phyloP scores from a whole-genome alignment of 1,140 invertebrate species.

The Macrosteles quadrilineatus region DNA sequence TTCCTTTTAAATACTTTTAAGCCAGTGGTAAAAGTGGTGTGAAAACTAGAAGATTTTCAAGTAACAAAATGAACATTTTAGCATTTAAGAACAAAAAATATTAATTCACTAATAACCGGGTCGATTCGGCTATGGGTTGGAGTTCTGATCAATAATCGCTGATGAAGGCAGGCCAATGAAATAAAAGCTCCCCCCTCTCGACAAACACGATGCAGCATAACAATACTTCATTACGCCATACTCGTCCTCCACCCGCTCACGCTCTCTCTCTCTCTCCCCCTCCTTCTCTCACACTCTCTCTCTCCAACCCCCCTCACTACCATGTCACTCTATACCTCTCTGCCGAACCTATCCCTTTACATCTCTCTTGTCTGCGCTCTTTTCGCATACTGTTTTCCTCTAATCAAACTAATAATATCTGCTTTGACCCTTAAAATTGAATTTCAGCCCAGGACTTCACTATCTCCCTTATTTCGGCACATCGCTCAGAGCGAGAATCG shows the following conservation, averaged over 20 bases:
- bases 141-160: conserved; percentile 19
- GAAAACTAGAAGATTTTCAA: too few species aligned
- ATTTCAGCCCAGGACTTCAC: too few species aligned
- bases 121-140: conserved; percentile 5
- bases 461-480: too few species aligned
- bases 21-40: too few species aligned
- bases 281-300: conserved; percentile 4
- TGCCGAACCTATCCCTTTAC: background rate
- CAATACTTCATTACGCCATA: conserved; percentile 15
- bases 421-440: too few species aligned
- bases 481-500: too few species aligned
- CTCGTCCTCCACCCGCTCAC: background rate
- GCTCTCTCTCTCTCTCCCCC: conserved; percentile 1
- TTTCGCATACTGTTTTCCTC: background rate
- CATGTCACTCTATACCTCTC: background rate
- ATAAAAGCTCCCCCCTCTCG: conserved; percentile 8
- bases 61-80: too few species aligned
- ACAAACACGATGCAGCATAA: conserved; percentile 21
- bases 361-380: background rate
- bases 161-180: conserved; percentile 20
- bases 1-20: too few species aligned
- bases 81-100: too few species aligned
- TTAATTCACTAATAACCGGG: conserved; percentile 6
- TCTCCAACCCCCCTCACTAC: background rate
- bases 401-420: too few species aligned